Evolutionary conservation across 2,113 vertebrate genomes (phyloP).

Genomic region (Ammospiza caudacuta): DNA sequence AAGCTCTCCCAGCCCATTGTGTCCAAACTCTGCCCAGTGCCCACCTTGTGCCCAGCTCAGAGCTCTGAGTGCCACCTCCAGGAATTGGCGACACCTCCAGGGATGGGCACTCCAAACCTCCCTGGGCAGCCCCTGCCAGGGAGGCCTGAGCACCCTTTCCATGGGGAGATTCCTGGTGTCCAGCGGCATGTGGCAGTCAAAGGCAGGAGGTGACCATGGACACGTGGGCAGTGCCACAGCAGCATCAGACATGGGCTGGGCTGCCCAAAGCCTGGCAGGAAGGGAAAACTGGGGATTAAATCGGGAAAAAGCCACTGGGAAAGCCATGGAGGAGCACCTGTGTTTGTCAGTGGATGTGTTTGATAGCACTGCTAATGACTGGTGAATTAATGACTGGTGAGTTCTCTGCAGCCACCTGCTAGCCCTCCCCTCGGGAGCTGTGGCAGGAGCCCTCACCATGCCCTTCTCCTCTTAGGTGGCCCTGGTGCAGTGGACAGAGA

Average conservation of each 20-base stretch:
- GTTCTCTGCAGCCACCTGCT: background rate
- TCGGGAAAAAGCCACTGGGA: accelerated
- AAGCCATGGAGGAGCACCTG: background rate
- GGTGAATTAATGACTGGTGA: background rate
- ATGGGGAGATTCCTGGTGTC: background rate
- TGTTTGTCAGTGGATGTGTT: accelerated
- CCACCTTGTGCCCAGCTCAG: background rate
- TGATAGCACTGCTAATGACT: background rate
- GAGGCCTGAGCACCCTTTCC: background rate
- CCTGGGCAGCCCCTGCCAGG: background rate
- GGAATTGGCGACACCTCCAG: background rate
- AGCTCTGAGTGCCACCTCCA: background rate
- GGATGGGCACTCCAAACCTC: background rate
- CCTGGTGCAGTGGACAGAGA: constrained; percentile 98
- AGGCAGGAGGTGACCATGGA: background rate
- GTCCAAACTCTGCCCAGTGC: accelerated
- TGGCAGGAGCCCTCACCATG: background rate
- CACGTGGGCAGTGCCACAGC: background rate
- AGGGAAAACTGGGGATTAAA: background rate
- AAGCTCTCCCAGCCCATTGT: accelerated
- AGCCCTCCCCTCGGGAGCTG: background rate
- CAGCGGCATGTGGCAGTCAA: accelerated
- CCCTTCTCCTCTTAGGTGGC: constrained; percentile 83
- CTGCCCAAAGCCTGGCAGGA: background rate
- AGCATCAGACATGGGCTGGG: background rate